Percentiles rank a stretch among this genome's conserved stretches.
These are phyloP conservation scores for Orientallactaga bullata DNA, from an alignment of 2,113 vertebrate species.

Conservation along the genomic window DNA sequence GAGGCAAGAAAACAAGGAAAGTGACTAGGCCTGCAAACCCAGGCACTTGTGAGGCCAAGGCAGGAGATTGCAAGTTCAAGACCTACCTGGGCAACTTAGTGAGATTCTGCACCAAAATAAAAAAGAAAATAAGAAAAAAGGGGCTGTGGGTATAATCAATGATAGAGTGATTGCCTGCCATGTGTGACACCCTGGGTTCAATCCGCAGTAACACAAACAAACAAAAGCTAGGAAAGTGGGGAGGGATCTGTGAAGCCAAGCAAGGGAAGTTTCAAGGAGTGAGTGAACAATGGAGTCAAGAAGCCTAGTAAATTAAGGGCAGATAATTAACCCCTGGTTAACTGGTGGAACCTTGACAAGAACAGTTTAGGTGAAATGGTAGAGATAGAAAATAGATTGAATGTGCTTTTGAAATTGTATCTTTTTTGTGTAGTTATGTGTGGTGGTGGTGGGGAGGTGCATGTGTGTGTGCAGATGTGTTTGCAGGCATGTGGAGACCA, in stretches of 20 bases:
- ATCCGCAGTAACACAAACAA: neutral
- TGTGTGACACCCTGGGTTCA: too few species aligned
- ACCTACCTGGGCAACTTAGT: too few species aligned
- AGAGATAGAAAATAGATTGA: neutral
- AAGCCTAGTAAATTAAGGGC: neutral
- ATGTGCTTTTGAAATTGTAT: neutral
- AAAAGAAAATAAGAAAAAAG: too few species aligned
- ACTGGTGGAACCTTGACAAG: neutral
- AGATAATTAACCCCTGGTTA: neutral
- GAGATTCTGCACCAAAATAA: neutral
- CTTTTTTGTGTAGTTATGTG: too few species aligned
- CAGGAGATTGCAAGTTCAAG: neutral
- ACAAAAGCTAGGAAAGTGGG: neutral
- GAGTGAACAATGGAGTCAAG: neutral
- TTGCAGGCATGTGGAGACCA: too few species aligned
- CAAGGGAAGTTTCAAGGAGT: neutral
- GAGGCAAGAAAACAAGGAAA: neutral
- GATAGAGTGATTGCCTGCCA: neutral
- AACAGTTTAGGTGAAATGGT: conserved; percentile 2
- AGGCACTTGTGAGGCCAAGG: neutral
- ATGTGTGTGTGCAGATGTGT: too few species aligned
- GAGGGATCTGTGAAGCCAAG: neutral
- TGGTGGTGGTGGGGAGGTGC: too few species aligned
- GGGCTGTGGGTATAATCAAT: too few species aligned
- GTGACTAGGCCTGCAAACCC: neutral